phyloP scores from a whole-genome alignment of 2,113 vertebrate genomes.

The Nothocercus julius region DNA sequence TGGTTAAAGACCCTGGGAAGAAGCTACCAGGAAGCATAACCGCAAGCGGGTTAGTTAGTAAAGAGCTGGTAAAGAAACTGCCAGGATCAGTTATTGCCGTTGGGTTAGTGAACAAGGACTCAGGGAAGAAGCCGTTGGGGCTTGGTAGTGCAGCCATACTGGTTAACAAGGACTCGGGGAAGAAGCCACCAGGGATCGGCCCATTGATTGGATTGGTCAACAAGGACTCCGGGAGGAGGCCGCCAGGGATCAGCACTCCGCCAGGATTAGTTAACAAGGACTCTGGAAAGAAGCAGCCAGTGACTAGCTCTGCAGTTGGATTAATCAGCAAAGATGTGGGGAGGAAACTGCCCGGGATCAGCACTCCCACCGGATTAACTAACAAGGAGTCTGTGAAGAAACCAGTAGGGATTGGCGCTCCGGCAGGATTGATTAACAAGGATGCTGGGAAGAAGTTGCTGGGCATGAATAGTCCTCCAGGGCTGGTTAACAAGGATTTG shows the following conservation, averaged over 20 bases:
- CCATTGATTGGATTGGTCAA: conserved; percentile 75
- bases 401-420: conserved; percentile 56
- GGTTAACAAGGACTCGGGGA: conserved; percentile 78
- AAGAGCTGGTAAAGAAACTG: conserved; percentile 79
- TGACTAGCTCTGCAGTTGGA: conserved; percentile 68
- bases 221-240: conserved; percentile 78
- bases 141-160: conserved; percentile 68
- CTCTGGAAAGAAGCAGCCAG: conserved; percentile 73
- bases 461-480: conserved; percentile 55
- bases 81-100: conserved; percentile 65
- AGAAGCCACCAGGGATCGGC: conserved; percentile 69
- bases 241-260: conserved; percentile 62
- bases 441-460: conserved; percentile 78
- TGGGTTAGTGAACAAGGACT: conserved; percentile 78
- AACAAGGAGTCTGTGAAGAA: conserved; percentile 78
- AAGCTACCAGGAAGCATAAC: conserved; percentile 63
- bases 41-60: conserved; percentile 65
- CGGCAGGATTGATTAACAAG: conserved; percentile 71
- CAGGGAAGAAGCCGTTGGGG: conserved; percentile 79
- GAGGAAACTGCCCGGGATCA: conserved; percentile 69
- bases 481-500: conserved; percentile 70
- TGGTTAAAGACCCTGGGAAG: conserved; percentile 78
- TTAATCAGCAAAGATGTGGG: conserved; percentile 75
- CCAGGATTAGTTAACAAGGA: conserved; percentile 74
- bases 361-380: conserved; percentile 64